These are phyloP conservation scores for Deroplatys truncata DNA, from an alignment of 2,888 invertebrate species.

Conservation along the genomic window DNA sequence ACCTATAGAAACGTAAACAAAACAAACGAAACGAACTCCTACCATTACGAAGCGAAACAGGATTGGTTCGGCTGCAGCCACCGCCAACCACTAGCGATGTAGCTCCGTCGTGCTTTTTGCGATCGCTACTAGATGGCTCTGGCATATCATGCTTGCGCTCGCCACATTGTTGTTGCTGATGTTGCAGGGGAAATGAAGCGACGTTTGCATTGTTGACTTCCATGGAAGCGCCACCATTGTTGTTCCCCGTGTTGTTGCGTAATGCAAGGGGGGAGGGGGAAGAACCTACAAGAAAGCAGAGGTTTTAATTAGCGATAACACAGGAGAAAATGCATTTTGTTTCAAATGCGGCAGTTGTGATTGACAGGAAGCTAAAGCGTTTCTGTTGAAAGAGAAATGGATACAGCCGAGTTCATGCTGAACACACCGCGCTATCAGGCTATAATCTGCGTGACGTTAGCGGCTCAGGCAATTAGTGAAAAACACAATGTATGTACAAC, in stretches of 20 bases:
- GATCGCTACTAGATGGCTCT: constrained; percentile 9
- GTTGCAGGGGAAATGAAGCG: constrained; percentile 15
- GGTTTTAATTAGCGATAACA: constrained; percentile 27
- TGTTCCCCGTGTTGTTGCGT: constrained; percentile 42
- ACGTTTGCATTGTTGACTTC: constrained; percentile 1
- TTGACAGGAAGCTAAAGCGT: not conserved
- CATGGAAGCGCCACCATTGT: constrained; percentile 34
- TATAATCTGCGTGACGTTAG: not conserved
- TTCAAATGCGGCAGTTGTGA: not conserved
- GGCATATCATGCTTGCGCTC: not conserved
- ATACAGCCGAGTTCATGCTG: not conserved
- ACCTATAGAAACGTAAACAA: not conserved
- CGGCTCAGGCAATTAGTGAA: not conserved
- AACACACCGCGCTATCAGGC: not conserved
- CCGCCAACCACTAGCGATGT: constrained; percentile 44
- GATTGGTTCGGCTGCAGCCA: constrained; percentile 67
- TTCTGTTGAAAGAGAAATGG: not conserved
- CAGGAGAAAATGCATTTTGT: not conserved
- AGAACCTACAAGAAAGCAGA: constrained; percentile 38
- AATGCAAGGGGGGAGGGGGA: constrained; percentile 39
- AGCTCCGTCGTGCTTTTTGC: constrained; percentile 32
- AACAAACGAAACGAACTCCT: not conserved
- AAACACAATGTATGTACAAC: not conserved
- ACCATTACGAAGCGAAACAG: constrained; percentile 43
- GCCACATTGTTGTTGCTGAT: constrained; percentile 1